phyloP scores from a whole-genome alignment of 2,888 invertebrate species.

The Chorisops tibialis region DNA sequence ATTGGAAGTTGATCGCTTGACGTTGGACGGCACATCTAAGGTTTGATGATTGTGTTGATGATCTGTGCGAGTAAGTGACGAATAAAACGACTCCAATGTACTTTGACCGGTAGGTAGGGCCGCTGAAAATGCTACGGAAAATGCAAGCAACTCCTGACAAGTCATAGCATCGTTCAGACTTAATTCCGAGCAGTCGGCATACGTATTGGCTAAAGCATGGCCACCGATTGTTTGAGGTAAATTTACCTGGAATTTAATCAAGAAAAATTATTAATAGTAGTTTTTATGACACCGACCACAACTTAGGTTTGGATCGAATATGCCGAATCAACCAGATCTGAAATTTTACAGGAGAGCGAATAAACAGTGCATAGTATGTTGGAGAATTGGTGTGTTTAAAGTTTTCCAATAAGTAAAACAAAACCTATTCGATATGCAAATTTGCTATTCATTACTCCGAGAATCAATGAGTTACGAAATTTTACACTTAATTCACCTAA shows the following conservation, averaged over 20 bases:
- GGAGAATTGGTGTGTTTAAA: too few relatives aligned
- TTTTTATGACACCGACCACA: too few relatives aligned
- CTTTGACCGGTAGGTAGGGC: constrained; percentile 85
- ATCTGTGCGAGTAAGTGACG: constrained; percentile 73
- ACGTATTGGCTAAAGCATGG: constrained; percentile 45
- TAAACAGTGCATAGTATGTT: too few relatives aligned
- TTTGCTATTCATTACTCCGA: too few relatives aligned
- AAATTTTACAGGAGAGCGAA: too few relatives aligned
- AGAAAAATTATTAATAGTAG: too few relatives aligned
- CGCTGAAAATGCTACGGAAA: constrained; percentile 87
- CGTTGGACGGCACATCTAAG: neutral
- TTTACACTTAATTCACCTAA: too few relatives aligned
- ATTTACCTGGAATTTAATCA: constrained; percentile 45
- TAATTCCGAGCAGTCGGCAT: constrained; percentile 57
- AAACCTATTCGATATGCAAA: too few relatives aligned
- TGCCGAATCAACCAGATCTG: too few relatives aligned
- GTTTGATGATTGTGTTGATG: constrained; percentile 39
- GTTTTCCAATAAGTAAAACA: too few relatives aligned
- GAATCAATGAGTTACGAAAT: too few relatives aligned
- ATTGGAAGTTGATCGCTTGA: constrained; percentile 37
- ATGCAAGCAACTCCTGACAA: constrained; percentile 86
- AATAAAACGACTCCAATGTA: constrained; percentile 77
- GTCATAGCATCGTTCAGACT: constrained; percentile 54
- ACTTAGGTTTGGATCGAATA: too few relatives aligned
- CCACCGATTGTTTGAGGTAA: constrained; percentile 53